A percentile compares a stretch with the other conserved stretches of the same genome.
These are phyloP conservation scores for Hemiscyllium ocellatum DNA, from an alignment of 2,113 vertebrate species.

Conservation along the genomic window DNA sequence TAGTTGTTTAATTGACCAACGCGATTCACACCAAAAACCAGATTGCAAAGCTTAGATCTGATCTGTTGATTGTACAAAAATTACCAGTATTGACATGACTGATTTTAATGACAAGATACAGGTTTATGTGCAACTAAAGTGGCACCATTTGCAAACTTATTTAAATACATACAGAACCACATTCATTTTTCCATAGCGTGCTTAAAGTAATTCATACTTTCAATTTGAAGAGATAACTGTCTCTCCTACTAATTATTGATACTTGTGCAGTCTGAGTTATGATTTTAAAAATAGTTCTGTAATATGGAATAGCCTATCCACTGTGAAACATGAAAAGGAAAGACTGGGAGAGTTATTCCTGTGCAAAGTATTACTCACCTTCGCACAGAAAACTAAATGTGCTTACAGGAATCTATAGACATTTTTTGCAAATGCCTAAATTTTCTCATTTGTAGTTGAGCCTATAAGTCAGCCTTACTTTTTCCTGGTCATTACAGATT, in stretches of 20 bases:
- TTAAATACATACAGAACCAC: neutral
- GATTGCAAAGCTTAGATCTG: too few species aligned
- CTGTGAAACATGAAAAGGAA: neutral
- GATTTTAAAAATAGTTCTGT: neutral
- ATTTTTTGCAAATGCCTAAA: neutral
- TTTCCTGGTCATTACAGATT: neutral
- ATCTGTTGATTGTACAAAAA: neutral
- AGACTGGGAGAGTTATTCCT: neutral
- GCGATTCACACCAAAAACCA: too few species aligned
- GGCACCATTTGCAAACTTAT: neutral
- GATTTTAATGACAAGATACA: neutral
- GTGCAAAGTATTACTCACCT: neutral
- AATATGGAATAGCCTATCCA: neutral
- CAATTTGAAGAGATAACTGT: neutral
- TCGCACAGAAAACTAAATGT: neutral
- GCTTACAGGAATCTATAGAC: neutral
- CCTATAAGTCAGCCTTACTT: neutral
- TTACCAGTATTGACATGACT: neutral
- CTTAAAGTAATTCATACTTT: neutral
- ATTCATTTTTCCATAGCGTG: neutral
- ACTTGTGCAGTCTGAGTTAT: neutral
- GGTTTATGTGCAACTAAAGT: neutral
- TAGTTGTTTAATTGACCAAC: too few species aligned
- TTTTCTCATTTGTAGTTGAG: neutral
- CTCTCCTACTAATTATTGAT: neutral